Conservation (phyloP, 2,113 vertebrate genomes). For the Misgurnus mizolepis region DNA sequence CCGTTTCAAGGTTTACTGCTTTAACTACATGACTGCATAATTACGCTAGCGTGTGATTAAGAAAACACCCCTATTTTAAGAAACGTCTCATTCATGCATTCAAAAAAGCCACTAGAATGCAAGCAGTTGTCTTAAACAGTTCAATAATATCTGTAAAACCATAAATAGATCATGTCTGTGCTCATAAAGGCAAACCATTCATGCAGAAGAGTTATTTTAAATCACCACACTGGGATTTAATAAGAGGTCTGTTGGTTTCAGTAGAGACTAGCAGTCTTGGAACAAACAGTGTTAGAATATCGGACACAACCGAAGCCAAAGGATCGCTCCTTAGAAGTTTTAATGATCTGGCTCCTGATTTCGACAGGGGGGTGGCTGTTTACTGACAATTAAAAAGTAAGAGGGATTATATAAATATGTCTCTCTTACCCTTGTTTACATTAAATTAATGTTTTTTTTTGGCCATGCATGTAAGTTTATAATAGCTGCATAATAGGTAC, state of each 20-base stretch:
- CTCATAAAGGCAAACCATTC: conserved; percentile 37
- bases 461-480: conserved; percentile 7
- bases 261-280: conserved; percentile 37
- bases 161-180: conserved; percentile 39
- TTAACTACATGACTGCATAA: conserved; percentile 51
- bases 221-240: conserved; percentile 36
- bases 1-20: conserved; percentile 32
- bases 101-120: conserved; percentile 61
- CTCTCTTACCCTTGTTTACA: conserved; percentile 36
- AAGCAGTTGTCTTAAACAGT: conserved; percentile 45
- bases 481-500: neutral
- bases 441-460: conserved; percentile 30
- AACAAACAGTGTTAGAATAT: conserved; percentile 44
- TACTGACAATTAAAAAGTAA: conserved; percentile 47
- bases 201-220: conserved; percentile 36
- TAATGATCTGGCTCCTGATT: conserved; percentile 45
- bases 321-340: conserved; percentile 41
- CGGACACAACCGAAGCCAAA: conserved; percentile 47
- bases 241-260: conserved; percentile 39
- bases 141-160: conserved; percentile 51
- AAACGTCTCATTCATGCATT: conserved; percentile 44
- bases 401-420: conserved; percentile 26
- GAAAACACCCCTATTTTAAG: conserved; percentile 56
- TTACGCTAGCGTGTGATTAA: conserved; percentile 52
- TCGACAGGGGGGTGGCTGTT: conserved; percentile 17